Conservation (phyloP, 2,113 vertebrate genomes). For the Phrynosoma blainvillii region DNA sequence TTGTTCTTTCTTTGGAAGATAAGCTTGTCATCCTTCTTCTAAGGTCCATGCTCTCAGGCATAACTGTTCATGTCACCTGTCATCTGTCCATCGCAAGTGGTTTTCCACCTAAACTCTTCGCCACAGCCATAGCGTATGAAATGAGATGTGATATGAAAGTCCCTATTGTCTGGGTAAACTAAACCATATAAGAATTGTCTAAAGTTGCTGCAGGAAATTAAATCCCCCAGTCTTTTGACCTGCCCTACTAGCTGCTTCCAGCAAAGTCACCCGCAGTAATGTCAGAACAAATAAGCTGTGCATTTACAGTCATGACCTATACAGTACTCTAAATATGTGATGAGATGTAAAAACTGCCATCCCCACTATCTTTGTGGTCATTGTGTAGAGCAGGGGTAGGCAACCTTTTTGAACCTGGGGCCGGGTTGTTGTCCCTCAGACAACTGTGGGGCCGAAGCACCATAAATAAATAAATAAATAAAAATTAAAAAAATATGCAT, state of each 20-base stretch:
- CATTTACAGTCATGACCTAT: not conserved
- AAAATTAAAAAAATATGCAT: too few relatives aligned
- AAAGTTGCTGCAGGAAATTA: not conserved
- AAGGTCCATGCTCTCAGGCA: not conserved
- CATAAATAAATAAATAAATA: too few relatives aligned
- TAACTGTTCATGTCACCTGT: conserved; percentile 12
- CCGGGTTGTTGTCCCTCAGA: too few relatives aligned
- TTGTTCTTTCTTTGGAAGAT: conserved; percentile 1
- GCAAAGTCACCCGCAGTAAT: not conserved
- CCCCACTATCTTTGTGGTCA: not conserved
- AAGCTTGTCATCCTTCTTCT: not conserved
- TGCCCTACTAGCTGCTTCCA: not conserved
- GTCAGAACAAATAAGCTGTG: not conserved
- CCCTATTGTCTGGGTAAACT: not conserved
- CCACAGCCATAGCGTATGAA: not conserved
- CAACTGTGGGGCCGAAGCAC: too few relatives aligned
- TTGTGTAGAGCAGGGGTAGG: not conserved
- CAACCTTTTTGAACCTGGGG: too few relatives aligned
- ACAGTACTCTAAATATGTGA: not conserved
- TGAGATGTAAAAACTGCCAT: not conserved
- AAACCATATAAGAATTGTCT: not conserved
- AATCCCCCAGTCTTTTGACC: not conserved
- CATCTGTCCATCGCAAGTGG: not conserved
- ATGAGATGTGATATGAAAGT: not conserved
- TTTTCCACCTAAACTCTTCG: not conserved